Evolutionary conservation across 2,797 vertebrate species (phyloP), one percentile per base, ranked within the genome.

Genomic region (Orientallactaga sibirica): DNA sequence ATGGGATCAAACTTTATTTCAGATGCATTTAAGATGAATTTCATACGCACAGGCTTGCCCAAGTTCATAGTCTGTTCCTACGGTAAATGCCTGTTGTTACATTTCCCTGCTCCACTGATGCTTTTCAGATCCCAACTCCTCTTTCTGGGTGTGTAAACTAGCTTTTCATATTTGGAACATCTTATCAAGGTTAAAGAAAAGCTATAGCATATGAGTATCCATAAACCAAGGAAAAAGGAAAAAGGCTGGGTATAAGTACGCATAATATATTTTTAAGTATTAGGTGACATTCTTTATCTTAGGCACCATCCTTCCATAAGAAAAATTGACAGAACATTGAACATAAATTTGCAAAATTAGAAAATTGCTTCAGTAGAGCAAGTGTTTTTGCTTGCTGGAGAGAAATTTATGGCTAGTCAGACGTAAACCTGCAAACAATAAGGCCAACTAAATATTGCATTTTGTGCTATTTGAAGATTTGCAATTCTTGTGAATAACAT

Each of bases 141-240:
- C 24, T 81, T 87, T 89, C 55, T 87, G 61, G 37, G 16, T 58
- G 11, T 67, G 48, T 27, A 90, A 86, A 58, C 12, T 64, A 27
- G 74, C 11, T 80, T 84, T 92, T 67, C 80, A 58, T 52, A 43
- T 62, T 24, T 41, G 58, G 16, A 73, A 37, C 15, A 62, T 48
- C 22, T 68, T 77, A 12, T 43, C 20, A 43, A 58, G n/a, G 33
- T 64, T 78, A 83, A 87, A 78, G 85, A 90, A 93, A 90, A 55
- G 7, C 61, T 66, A 15, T 67, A 82, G 22, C 19, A 14, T 11
- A 5, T 41, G 41, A 77, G 58, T 58, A 82, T 43, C 6, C 37
- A 2, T 19, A 43, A 68, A 18, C 6, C 41, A 33, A 55, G 15
- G 33, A 22, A 19, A 85, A 43, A 33, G 37, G 6, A 3, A 7